Evolutionary conservation across 2,888 invertebrate species (phyloP), one percentile per base, ranked within the genome.

Genomic region (Amiota communis): DNA sequence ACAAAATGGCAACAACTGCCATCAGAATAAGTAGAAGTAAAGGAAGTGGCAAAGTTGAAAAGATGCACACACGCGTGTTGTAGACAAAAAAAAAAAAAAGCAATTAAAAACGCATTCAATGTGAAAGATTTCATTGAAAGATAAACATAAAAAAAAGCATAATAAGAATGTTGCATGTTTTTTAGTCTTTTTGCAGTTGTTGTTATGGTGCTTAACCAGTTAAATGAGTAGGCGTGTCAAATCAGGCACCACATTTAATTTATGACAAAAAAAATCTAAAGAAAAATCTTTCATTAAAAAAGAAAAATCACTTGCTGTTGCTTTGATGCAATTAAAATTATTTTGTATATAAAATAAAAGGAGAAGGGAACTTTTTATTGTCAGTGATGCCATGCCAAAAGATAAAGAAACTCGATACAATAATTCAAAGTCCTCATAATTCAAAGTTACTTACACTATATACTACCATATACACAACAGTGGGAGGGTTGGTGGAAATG

Each of bases 21-120:
- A 57, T 56, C 49, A 12, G n/a, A 64, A 36, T 17, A 57, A 67
- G 36, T 36, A 6, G 36, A 36, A 36, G 36, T 36, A 36, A 36
- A 36, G 36, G 2, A 36, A 36, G 36, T 6, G 3, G 36, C 23
- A 51, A 53, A 53, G 53, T 53, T 4, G 13, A n/a, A 23, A 63
- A 63, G 63, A 36, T 63, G n/a, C 9, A 36, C 63, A 36, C 63
- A 46, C 63, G 36, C 46, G 36, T n/a, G 53, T 53, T 53, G 13
- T 53, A n/a, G 36, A 53, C 13, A 23, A 56, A 23, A 59, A 4
- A 17, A 36, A 23, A 73, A 63, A 83, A 83, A 80, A 77, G 78
- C 83, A 83, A 84, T 83, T 85, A 84, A 84, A 81, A 83, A 78
- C 83, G 79, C 83, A 81, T 84, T 83, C 82, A 75, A 65, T 74